These are phyloP conservation scores for Telenomus remus DNA, from an alignment of 1,140 invertebrate species.

Conservation along the genomic window DNA sequence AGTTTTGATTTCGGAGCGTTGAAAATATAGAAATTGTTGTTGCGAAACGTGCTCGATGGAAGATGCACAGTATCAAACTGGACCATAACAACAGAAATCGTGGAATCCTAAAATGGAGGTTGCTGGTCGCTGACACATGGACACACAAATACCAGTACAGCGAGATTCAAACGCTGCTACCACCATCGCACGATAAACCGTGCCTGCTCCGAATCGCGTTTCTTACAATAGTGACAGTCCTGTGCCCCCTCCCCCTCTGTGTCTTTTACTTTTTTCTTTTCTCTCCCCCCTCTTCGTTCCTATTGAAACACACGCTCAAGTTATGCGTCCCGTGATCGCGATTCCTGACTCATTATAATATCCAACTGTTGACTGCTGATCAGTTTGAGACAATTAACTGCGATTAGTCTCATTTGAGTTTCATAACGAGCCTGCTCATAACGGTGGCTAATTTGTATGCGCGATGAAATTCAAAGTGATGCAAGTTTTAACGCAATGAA, in stretches of 20 bases:
- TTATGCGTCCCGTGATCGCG: too few relatives aligned
- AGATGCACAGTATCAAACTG: slow-evolving; percentile 3
- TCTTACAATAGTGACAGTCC: slow-evolving; percentile 18
- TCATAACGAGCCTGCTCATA: too few relatives aligned
- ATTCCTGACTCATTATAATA: too few relatives aligned
- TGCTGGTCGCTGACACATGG: slow-evolving; percentile 14
- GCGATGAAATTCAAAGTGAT: too few relatives aligned
- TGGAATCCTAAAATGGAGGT: slow-evolving; percentile 37
- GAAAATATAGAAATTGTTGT: background rate
- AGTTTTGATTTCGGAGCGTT: background rate
- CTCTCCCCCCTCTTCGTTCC: background rate
- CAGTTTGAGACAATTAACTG: too few relatives aligned
- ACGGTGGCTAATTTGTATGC: too few relatives aligned
- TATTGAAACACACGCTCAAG: too few relatives aligned
- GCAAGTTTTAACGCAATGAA: background rate
- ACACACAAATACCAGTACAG: slow-evolving; percentile 4
- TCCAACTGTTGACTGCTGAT: too few relatives aligned
- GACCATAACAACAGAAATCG: slow-evolving; percentile 10
- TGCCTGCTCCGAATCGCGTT: slow-evolving; percentile 1
- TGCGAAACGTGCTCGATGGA: background rate
- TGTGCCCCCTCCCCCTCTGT: background rate
- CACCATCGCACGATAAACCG: slow-evolving; percentile 4
- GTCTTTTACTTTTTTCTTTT: slow-evolving; percentile 8
- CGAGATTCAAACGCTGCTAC: slow-evolving; percentile 23
- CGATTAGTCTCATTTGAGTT: too few relatives aligned